Percentiles rank a stretch among this genome's conserved stretches.
Conservation (phyloP, 2,113 vertebrate species). For the Barnardius zonarius region DNA sequence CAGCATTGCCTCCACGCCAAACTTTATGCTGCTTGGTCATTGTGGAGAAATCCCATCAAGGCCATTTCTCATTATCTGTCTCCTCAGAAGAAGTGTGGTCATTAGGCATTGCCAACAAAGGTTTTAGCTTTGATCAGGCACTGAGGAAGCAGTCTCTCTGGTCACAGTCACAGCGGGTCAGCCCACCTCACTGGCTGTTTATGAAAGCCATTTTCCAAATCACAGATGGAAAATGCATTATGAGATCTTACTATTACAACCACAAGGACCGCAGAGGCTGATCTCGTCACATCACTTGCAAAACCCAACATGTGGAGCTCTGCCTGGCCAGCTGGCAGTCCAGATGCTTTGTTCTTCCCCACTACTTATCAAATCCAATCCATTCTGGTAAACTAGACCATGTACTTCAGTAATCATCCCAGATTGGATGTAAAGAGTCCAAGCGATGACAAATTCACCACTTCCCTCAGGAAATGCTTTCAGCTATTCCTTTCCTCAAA, state of each 20-base stretch:
- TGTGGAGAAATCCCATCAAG: background rate
- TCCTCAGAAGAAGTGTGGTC: background rate
- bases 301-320: background rate
- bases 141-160: background rate
- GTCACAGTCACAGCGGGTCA: background rate
- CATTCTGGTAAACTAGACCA: constrained; percentile 37
- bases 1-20: background rate
- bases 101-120: background rate
- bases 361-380: background rate
- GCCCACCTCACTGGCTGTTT: background rate
- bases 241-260: background rate
- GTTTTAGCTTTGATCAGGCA: constrained; percentile 20
- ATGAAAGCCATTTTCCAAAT: constrained; percentile 23
- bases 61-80: background rate
- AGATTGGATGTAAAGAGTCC: background rate
- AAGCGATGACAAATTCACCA: background rate
- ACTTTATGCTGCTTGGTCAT: background rate
- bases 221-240: background rate
- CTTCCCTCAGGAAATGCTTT: constrained; percentile 11
- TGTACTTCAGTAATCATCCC: background rate
- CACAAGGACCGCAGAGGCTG: constrained; percentile 1
- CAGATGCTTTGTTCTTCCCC: background rate
- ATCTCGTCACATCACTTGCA: background rate
- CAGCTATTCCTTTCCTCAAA: background rate
- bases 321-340: background rate